A percentile compares a stretch with the other conserved stretches of the same genome.
Conservation (phyloP, 2,888 invertebrate genomes). For the Euzophera pinguis region DNA sequence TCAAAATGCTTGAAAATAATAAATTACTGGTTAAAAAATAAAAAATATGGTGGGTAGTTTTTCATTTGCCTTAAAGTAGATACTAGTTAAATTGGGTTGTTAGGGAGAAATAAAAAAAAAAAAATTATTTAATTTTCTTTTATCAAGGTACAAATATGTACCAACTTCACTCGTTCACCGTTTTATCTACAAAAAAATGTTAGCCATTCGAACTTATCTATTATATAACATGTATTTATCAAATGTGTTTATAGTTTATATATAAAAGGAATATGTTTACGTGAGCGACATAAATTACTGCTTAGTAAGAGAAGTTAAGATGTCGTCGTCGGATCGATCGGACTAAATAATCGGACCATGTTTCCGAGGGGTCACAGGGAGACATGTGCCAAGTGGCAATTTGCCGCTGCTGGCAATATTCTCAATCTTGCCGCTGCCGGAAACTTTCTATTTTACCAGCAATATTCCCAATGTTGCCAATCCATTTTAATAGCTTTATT, state of each 20-base stretch:
- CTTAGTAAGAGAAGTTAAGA: neutral
- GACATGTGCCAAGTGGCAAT: too few species aligned
- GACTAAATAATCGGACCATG: too few species aligned
- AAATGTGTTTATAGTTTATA: conserved; percentile 24
- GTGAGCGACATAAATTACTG: conserved; percentile 1
- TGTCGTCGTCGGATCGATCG: neutral
- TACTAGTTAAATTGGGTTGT: neutral
- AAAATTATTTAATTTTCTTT: conserved; percentile 46
- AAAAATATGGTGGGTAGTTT: too few species aligned
- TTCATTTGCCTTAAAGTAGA: too few species aligned
- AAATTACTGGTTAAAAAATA: too few species aligned
- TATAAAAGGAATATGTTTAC: conserved; percentile 19
- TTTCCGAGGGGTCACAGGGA: too few species aligned
- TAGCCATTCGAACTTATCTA: conserved; percentile 39
- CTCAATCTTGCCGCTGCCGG: too few species aligned
- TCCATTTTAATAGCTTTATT: too few species aligned
- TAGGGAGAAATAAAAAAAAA: conserved; percentile 12
- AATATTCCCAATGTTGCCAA: too few species aligned
- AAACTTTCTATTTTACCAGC: too few species aligned
- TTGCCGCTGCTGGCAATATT: too few species aligned
- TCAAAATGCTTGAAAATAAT: too few species aligned
- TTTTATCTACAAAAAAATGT: conserved; percentile 46
- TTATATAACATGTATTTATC: conserved; percentile 25
- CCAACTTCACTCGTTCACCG: conserved; percentile 37
- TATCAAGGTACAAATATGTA: conserved; percentile 55